Percentiles rank a stretch among this genome's conserved stretches.
These are phyloP conservation scores for Erebia ligea DNA, from an alignment of 2,888 invertebrate species.

Conservation along the genomic window DNA sequence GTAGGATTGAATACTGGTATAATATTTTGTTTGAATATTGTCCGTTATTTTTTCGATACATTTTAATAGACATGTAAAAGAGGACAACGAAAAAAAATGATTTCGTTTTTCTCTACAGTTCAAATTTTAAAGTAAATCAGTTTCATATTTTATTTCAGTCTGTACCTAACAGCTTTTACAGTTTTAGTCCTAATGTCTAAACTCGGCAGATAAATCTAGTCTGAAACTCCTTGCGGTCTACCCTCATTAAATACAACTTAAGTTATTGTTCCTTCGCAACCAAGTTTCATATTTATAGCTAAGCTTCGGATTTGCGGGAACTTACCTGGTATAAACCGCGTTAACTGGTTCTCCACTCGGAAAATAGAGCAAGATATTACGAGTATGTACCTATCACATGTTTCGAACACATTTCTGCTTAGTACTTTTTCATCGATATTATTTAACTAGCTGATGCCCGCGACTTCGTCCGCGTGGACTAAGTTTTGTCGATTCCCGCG, in stretches of 20 bases:
- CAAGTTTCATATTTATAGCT: constrained; percentile 49
- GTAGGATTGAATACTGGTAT: neutral
- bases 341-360: constrained; percentile 26
- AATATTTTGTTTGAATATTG: neutral
- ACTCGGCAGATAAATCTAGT: constrained; percentile 53
- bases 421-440: neutral
- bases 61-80: too few relatives aligned
- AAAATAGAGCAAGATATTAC: constrained; percentile 19
- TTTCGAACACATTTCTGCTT: neutral
- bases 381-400: neutral
- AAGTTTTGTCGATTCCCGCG: too few relatives aligned
- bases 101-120: too few relatives aligned
- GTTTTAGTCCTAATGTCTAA: constrained; percentile 19
- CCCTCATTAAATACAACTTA: constrained; percentile 55
- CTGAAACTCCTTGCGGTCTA: constrained; percentile 49
- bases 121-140: neutral
- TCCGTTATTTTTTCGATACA: neutral
- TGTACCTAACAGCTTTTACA: constrained; percentile 3
- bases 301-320: constrained; percentile 39
- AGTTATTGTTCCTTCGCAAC: constrained; percentile 53
- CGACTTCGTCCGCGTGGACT: too few relatives aligned
- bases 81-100: too few relatives aligned
- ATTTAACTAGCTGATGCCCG: too few relatives aligned
- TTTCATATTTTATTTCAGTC: neutral
- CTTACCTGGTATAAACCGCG: constrained; percentile 32